Conservation (phyloP, 2,797 vertebrate genomes). For the Syndactyla subalaris region DNA sequence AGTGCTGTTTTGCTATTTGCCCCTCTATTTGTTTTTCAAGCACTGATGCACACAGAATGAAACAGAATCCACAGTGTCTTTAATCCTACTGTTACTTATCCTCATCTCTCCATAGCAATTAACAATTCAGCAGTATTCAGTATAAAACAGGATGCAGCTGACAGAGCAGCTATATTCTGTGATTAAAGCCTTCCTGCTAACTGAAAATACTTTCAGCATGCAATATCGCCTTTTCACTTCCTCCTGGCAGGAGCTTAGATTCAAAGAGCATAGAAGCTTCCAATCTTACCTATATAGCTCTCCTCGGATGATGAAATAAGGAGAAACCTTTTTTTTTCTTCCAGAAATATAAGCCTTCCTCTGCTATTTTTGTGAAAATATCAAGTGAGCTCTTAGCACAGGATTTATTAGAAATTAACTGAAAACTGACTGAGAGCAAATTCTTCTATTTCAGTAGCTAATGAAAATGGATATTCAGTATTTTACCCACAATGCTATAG, state of each 20-base stretch:
- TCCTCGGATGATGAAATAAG: background rate
- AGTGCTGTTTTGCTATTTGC: background rate
- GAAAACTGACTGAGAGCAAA: background rate
- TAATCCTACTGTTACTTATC: constrained; percentile 30
- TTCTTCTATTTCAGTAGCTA: background rate
- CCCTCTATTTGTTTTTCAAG: constrained; percentile 17
- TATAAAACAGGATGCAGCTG: background rate
- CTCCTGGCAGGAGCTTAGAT: background rate
- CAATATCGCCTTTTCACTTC: background rate
- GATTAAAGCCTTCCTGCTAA: background rate
- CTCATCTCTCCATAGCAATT: background rate
- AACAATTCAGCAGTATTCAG: background rate
- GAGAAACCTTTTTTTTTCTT: background rate
- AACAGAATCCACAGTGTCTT: background rate
- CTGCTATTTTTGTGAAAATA: background rate
- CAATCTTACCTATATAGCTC: background rate
- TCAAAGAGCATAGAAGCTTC: background rate
- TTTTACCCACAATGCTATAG: background rate
- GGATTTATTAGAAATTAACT: background rate
- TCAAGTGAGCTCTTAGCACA: background rate
- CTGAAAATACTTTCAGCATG: background rate
- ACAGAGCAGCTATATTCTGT: background rate
- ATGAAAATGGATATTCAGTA: background rate
- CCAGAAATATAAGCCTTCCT: background rate
- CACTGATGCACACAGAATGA: background rate